Base-by-base conservation (phyloP, 1,140 invertebrate species). In the Drosophila ogumai region DNA sequence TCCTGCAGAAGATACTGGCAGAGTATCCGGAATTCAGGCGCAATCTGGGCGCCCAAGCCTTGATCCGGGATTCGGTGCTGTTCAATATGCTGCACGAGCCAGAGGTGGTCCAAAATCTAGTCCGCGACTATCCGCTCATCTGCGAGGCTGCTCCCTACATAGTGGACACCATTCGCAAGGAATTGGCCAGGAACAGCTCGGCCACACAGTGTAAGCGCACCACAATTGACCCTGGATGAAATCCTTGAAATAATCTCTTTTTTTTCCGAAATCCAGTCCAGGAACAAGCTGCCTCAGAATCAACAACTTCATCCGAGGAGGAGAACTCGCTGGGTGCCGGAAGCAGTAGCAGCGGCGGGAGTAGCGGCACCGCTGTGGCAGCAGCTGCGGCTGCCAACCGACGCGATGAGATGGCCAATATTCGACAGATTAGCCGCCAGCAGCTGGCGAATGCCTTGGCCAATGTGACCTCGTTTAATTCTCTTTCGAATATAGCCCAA, bases 21-120 rank as follows among this genome's bases (percentile, higher is more conserved):
- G 90, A 92, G 54, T 92, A 92, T 79, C 91, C 92, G 6, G 92
- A 92, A 36, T 92, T 92, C 49, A 84, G 88, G 19, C 84, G 82
- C 25, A 92, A 92, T 81, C 55, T 92, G 52, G 92, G 91, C 10
- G 92, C 91, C 38, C 90, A 92, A 58, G 88, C 91, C 0, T 52
- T 92, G 8, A 91, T 92, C 25, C 80, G 91, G 1, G 92, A 92
- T 49, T 92, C 92, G 19, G 90, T 92, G 10, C 61, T 92, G 1
- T 91, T 92, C 10, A 90, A 92, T 41, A 82, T 91, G 63, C 44
- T 92, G 22, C 86, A 91, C 31, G 79, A 92, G 41, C 75, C 75
- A 12, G 80, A 92, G 41, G 88, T 91, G 4, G 82, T 92, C 4
- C 79, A 92, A 40, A 92, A 88, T 64, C 59, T 92, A 6, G 79